phyloP scores from a whole-genome alignment of 1,140 invertebrate genomes.

The Riptortus pedestris region DNA sequence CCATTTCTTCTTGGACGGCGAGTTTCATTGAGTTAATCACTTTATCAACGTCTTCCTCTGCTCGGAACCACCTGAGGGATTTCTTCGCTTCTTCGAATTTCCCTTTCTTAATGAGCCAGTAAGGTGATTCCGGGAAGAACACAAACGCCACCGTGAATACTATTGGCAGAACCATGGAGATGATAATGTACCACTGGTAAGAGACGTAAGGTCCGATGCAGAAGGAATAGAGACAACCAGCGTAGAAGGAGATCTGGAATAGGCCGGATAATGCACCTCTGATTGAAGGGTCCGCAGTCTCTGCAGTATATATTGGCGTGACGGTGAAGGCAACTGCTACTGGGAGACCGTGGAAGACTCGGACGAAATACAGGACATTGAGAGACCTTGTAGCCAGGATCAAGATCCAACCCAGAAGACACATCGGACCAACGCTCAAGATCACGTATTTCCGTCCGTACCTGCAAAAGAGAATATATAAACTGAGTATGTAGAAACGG shows the following conservation, averaged over 20 bases:
- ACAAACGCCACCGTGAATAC: conserved; percentile 34
- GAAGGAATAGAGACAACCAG: conserved; percentile 42
- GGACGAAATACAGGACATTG: conserved; percentile 21
- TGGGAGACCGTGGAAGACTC: conserved; percentile 46
- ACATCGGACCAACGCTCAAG: conserved; percentile 60
- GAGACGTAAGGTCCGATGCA: conserved; percentile 44
- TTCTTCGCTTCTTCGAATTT: conserved; percentile 49
- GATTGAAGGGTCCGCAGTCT: conserved; percentile 46
- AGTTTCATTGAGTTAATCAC: too few species aligned
- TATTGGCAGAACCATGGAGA: conserved; percentile 26
- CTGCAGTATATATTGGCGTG: conserved; percentile 75
- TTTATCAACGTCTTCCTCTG: too few species aligned
- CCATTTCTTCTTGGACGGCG: conserved; percentile 8
- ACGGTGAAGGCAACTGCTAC: conserved; percentile 63
- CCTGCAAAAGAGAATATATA: conserved; percentile 12
- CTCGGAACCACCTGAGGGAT: conserved; percentile 55
- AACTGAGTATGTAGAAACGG: too few species aligned
- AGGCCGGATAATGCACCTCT: conserved; percentile 26
- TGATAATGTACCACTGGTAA: conserved; percentile 13
- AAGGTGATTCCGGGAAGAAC: conserved; percentile 64
- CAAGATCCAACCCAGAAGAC: conserved; percentile 57
- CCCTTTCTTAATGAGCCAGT: conserved; percentile 50
- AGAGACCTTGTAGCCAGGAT: conserved; percentile 36
- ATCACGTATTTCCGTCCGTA: conserved; percentile 37
- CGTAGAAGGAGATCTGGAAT: not conserved